Evolutionary conservation across 1,140 invertebrate species (phyloP).

Genomic region (Bombus sylvicola): DNA sequence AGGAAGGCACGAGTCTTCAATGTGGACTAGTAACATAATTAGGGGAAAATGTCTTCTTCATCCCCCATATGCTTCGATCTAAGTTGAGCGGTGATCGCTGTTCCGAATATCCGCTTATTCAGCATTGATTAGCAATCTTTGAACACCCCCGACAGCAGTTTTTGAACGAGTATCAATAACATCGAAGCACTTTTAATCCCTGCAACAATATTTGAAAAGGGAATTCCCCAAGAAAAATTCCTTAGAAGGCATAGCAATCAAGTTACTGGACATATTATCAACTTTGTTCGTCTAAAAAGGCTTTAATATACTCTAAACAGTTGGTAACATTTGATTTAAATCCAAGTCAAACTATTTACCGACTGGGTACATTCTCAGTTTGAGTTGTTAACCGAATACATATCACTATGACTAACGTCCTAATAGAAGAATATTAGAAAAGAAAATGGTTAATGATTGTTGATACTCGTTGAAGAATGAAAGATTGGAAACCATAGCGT

Average conservation of each 20-base stretch:
- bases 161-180: background rate
- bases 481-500: background rate
- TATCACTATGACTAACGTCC: background rate
- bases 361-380: background rate
- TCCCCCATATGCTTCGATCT: background rate
- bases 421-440: background rate
- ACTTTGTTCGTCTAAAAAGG: too few species aligned
- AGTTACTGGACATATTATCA: too few species aligned
- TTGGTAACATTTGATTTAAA: background rate
- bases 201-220: background rate
- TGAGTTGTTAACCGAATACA: background rate
- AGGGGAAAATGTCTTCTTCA: background rate
- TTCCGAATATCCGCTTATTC: conserved; percentile 19
- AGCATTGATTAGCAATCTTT: background rate
- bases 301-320: background rate
- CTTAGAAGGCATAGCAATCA: too few species aligned
- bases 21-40: background rate
- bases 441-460: background rate
- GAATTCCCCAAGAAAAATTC: too few species aligned
- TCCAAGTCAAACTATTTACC: background rate
- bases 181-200: background rate
- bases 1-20: background rate
- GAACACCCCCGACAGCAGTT: too few species aligned
- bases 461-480: background rate
- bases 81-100: conserved; percentile 15